Conservation (phyloP, 2,888 invertebrate species). For the Melanophora roralis region DNA sequence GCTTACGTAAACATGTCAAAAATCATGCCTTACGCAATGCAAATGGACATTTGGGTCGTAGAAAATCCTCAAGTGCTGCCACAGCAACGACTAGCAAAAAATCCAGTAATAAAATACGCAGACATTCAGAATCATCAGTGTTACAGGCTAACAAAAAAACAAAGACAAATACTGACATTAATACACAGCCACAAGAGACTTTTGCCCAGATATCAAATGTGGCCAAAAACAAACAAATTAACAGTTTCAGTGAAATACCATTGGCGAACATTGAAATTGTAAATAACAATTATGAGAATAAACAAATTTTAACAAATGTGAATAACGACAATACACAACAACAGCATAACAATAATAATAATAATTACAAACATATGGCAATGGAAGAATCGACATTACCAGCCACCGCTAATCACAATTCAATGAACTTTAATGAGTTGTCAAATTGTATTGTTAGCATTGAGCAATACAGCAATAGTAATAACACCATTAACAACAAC, state of each 20-base stretch:
- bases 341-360: constrained; percentile 17
- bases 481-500: constrained; percentile 5
- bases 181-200: constrained; percentile 29
- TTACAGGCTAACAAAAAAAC: constrained; percentile 50
- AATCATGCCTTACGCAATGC: constrained; percentile 80
- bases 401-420: constrained; percentile 71
- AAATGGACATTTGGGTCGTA: constrained; percentile 71
- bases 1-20: constrained; percentile 94
- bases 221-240: constrained; percentile 68
- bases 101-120: constrained; percentile 55
- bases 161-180: constrained; percentile 42
- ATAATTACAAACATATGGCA: constrained; percentile 52
- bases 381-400: constrained; percentile 41
- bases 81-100: constrained; percentile 34
- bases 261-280: constrained; percentile 21
- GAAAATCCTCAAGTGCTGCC: constrained; percentile 72
- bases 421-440: constrained; percentile 78
- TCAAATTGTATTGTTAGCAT: constrained; percentile 78
- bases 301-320: constrained; percentile 48
- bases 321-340: constrained; percentile 29
- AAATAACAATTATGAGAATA: constrained; percentile 54
- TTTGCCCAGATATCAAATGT: constrained; percentile 47
- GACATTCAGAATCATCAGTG: constrained; percentile 60
- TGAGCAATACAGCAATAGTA: constrained; percentile 67
- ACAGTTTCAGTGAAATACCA: constrained; percentile 70